Evolutionary conservation across 2,113 vertebrate species (phyloP).

Genomic region (Formicarius rufipectus): DNA sequence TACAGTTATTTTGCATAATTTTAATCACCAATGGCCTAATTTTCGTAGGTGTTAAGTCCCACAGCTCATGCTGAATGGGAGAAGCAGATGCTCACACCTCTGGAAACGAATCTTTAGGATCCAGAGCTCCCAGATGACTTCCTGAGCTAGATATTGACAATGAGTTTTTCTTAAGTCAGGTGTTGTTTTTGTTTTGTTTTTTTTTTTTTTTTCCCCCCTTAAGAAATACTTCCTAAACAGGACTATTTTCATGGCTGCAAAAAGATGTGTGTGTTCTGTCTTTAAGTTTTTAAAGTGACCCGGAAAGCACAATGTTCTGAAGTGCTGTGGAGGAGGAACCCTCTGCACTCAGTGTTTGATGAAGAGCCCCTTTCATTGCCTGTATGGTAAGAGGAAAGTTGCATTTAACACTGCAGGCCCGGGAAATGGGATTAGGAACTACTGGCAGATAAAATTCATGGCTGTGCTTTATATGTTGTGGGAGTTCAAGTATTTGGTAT

Average conservation of each 20-base stretch:
- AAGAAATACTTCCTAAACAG: background rate
- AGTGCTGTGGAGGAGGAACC: background rate
- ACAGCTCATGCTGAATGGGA: background rate
- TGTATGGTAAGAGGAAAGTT: background rate
- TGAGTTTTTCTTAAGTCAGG: background rate
- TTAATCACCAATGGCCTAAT: conserved; percentile 37
- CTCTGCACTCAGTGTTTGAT: background rate
- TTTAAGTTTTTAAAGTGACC: background rate
- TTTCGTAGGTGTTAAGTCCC: conserved; percentile 10
- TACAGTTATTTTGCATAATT: conserved; percentile 57
- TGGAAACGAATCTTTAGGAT: background rate
- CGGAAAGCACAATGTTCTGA: background rate
- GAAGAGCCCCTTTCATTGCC: background rate
- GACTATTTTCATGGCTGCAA: background rate
- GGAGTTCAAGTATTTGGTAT: background rate
- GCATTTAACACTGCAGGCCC: background rate
- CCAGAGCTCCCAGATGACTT: background rate
- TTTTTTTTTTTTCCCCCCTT: no score
- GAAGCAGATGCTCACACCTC: background rate
- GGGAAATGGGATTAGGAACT: background rate
- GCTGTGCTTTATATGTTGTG: background rate
- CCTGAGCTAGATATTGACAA: background rate
- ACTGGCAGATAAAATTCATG: background rate
- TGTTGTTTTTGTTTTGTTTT: background rate
- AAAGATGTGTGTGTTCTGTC: background rate